A percentile compares a stretch with the other conserved stretches of the same genome.
These are phyloP conservation scores for Patagioenas fasciata DNA, from an alignment of 2,113 vertebrate genomes.

Conservation along the genomic window DNA sequence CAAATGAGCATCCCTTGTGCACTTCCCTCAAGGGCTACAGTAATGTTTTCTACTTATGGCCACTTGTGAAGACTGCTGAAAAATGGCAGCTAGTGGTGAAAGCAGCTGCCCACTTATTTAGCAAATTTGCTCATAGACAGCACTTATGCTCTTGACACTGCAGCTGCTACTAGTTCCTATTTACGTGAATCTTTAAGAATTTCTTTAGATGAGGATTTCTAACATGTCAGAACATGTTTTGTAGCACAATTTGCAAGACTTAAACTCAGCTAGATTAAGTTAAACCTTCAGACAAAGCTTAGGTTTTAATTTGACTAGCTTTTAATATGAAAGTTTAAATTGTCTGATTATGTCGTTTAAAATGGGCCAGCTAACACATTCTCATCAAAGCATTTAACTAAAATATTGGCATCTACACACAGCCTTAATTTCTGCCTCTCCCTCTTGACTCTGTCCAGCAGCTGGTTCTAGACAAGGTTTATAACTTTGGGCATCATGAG, in stretches of 20 bases:
- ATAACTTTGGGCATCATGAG: not conserved
- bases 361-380: not conserved
- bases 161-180: not conserved
- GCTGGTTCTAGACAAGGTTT: not conserved
- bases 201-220: not conserved
- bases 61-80: constrained; percentile 45
- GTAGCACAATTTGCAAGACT: not conserved
- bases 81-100: constrained; percentile 43
- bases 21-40: constrained; percentile 16
- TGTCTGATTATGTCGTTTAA: not conserved
- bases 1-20: constrained; percentile 18
- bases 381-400: not conserved
- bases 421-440: not conserved
- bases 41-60: constrained; percentile 3
- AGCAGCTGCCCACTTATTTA: constrained; percentile 38
- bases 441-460: not conserved
- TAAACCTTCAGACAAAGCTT: not conserved
- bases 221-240: not conserved
- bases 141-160: constrained; percentile 20
- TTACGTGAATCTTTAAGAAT: not conserved
- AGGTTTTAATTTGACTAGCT: not conserved
- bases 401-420: not conserved
- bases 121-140: constrained; percentile 20
- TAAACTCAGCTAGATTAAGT: not conserved
- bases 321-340: not conserved